A percentile compares a stretch with the other conserved stretches of the same genome.
These are phyloP conservation scores for Papilio dardanus DNA, from an alignment of 1,140 invertebrate species.

Conservation along the genomic window DNA sequence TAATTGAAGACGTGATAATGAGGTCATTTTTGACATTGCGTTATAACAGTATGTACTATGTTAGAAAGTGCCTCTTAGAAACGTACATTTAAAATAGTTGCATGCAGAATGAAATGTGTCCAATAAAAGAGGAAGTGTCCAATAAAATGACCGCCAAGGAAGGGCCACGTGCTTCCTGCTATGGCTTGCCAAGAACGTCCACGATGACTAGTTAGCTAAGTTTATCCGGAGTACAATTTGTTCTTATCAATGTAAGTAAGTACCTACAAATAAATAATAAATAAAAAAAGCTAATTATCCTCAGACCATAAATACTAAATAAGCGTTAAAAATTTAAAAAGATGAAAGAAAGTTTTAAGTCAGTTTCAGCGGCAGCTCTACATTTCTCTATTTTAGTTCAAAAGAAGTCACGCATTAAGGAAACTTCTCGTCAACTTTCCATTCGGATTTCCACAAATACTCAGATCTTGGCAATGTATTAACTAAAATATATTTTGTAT, in stretches of 20 bases:
- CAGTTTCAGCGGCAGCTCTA: background rate
- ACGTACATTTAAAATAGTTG: constrained; percentile 25
- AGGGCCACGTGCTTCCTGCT: constrained; percentile 48
- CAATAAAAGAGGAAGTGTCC: constrained; percentile 22
- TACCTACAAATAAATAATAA: background rate
- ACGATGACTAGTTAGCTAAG: background rate
- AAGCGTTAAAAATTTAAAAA: background rate
- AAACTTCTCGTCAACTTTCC: constrained; percentile 18
- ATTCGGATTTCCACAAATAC: constrained; percentile 24
- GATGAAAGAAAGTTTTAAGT: background rate
- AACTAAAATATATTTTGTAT: constrained; percentile 37
- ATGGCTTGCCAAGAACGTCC: background rate
- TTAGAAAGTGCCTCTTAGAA: background rate
- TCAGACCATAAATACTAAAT: too few species aligned
- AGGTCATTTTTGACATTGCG: background rate
- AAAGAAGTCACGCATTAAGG: background rate
- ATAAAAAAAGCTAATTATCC: background rate
- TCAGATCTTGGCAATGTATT: constrained; percentile 28
- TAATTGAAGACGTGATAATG: background rate
- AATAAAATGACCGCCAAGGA: constrained; percentile 33
- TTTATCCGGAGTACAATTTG: background rate
- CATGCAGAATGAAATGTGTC: constrained; percentile 24
- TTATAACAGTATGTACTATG: background rate
- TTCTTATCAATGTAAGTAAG: background rate
- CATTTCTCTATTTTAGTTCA: constrained; percentile 5